These are phyloP conservation scores for Megastigmus dorsalis DNA, from an alignment of 2,888 invertebrate genomes.

Conservation along the genomic window DNA sequence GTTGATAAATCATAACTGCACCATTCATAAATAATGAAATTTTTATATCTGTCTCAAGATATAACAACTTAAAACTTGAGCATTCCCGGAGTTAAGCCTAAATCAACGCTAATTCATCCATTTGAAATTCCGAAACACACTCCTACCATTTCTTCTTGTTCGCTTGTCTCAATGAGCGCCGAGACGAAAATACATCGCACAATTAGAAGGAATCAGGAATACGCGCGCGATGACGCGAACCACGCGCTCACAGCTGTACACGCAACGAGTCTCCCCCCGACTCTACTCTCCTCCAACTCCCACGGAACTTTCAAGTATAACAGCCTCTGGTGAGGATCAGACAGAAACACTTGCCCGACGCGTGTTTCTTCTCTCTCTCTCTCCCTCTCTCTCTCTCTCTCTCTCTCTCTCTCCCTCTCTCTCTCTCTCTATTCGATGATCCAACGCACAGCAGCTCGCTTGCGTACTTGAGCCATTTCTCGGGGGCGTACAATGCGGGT, in stretches of 20 bases:
- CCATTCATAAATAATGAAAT: too few species aligned
- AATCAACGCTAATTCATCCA: neutral
- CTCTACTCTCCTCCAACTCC: too few species aligned
- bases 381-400: neutral
- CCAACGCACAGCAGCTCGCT: too few species aligned
- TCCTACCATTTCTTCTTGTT: neutral
- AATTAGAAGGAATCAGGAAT: constrained; percentile 4
- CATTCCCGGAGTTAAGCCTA: too few species aligned
- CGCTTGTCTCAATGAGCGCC: too few species aligned
- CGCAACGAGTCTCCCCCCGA: too few species aligned
- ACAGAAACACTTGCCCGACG: constrained; percentile 24
- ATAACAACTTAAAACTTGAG: too few species aligned
- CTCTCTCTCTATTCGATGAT: neutral
- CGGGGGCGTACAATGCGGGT: constrained; percentile 16
- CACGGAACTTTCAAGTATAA: constrained; percentile 22
- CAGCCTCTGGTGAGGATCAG: constrained; percentile 30
- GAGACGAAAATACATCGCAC: neutral
- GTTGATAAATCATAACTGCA: too few species aligned
- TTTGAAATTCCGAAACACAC: neutral
- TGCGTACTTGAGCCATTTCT: constrained; percentile 22
- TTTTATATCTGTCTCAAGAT: too few species aligned
- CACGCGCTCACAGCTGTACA: neutral
- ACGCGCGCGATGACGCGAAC: neutral
- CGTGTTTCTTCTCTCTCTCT: neutral
- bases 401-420: neutral